phyloP scores from a whole-genome alignment of 1,140 invertebrate genomes.

The Lordiphosa clarofinis region DNA sequence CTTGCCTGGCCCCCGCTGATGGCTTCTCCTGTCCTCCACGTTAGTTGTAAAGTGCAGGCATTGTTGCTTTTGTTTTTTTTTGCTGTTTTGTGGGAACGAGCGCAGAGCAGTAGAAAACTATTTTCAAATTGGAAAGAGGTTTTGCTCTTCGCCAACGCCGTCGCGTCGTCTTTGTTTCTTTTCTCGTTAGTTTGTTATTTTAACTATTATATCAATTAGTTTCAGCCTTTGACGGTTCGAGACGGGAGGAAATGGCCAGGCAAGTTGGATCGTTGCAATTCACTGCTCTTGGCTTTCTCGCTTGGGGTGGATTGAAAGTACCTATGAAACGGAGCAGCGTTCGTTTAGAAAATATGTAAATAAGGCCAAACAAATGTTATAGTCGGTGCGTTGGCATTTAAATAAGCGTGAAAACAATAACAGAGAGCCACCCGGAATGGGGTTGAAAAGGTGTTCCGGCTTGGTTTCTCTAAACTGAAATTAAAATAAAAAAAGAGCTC shows the following conservation, averaged over 20 bases:
- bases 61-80: constrained; percentile 27
- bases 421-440: constrained; percentile 16
- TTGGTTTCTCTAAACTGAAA: constrained; percentile 47
- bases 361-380: constrained; percentile 34
- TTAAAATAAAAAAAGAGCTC: constrained; percentile 42
- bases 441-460: constrained; percentile 64
- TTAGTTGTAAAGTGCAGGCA: constrained; percentile 20
- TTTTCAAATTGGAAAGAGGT: constrained; percentile 75
- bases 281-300: constrained; percentile 52
- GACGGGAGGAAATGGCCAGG: constrained; percentile 46
- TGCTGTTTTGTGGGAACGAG: constrained; percentile 62
- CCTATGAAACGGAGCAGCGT: constrained; percentile 19
- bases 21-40: constrained; percentile 17
- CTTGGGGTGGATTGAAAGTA: constrained; percentile 19
- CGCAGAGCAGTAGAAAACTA: constrained; percentile 63
- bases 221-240: constrained; percentile 60
- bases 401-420: constrained; percentile 47
- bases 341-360: constrained; percentile 70
- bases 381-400: constrained; percentile 58
- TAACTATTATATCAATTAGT: constrained; percentile 78
- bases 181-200: constrained; percentile 77
- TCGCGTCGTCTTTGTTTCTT: constrained; percentile 20
- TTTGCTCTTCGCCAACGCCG: constrained; percentile 68
- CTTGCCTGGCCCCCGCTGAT: constrained; percentile 33
- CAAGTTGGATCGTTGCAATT: constrained; percentile 53